These are phyloP conservation scores for Lordiphosa mommai DNA, from an alignment of 1,140 invertebrate species.

Conservation along the genomic window DNA sequence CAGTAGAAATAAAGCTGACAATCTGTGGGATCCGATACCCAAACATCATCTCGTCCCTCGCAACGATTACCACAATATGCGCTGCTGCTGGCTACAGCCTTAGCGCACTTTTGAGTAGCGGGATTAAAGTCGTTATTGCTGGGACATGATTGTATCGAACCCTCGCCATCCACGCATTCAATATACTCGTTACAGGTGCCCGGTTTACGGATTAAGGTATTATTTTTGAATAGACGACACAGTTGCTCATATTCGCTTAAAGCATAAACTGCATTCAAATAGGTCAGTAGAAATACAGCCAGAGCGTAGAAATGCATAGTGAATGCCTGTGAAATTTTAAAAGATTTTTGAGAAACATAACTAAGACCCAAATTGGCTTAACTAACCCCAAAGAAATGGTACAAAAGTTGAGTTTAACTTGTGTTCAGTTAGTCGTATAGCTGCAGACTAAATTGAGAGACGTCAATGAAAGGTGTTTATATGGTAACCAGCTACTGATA, in stretches of 20 bases:
- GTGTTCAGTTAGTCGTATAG: conserved; percentile 14
- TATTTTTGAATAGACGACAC: conserved; percentile 56
- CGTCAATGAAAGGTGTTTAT: conserved; percentile 24
- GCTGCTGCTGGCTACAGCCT: conserved; percentile 10
- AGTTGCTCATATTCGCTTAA: conserved; percentile 29
- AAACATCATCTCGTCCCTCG: conserved; percentile 32
- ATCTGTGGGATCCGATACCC: conserved; percentile 57
- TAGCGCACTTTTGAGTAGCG: conserved; percentile 25
- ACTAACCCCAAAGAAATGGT: background rate
- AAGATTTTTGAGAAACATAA: no score
- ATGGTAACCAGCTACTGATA: conserved; percentile 13
- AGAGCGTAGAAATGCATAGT: conserved; percentile 6
- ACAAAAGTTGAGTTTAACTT: conserved; percentile 10
- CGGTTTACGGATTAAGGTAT: conserved; percentile 47
- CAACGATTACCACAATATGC: conserved; percentile 52
- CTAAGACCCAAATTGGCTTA: no score
- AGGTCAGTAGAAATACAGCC: conserved; percentile 4
- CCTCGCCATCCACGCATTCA: conserved; percentile 24
- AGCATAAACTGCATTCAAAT: background rate
- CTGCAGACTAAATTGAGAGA: conserved; percentile 37
- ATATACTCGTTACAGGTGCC: conserved; percentile 61
- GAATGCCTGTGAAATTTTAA: no score
- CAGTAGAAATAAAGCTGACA: conserved; percentile 59
- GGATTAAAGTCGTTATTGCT: conserved; percentile 26
- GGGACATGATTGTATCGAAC: conserved; percentile 20